Percentiles rank a stretch among this genome's conserved stretches.
Evolutionary conservation across 1,140 invertebrate species (phyloP).

Genomic region (Lerema accius): DNA sequence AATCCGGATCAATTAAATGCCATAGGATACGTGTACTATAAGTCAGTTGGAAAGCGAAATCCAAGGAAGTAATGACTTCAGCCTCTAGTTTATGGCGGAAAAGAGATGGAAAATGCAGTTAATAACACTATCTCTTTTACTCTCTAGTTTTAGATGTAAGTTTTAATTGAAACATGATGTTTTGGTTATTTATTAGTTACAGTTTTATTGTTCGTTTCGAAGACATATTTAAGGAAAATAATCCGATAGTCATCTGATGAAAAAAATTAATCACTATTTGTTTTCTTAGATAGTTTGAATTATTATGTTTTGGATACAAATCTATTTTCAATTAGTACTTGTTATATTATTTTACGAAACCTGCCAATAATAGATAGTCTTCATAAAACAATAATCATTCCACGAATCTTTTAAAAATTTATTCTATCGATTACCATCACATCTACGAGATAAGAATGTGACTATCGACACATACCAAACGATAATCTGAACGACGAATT

Average conservation of each 20-base stretch:
- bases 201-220: no score
- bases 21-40: slow-evolving; percentile 68
- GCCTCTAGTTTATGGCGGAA: slow-evolving; percentile 61
- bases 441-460: slow-evolving; percentile 2
- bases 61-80: slow-evolving; percentile 67
- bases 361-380: no score
- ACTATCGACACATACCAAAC: slow-evolving; percentile 9
- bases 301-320: no score
- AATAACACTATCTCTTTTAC: slow-evolving; percentile 35
- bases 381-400: no score
- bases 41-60: slow-evolving; percentile 65
- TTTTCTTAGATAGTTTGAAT: no score
- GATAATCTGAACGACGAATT: slow-evolving; percentile 4
- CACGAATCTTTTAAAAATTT: no score
- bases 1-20: slow-evolving; percentile 69
- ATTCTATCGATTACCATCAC: background rate
- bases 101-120: slow-evolving; percentile 38
- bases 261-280: no score
- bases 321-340: no score
- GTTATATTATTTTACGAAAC: no score
- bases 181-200: no score
- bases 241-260: no score
- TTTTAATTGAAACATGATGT: slow-evolving; percentile 45
- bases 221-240: no score
- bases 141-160: slow-evolving; percentile 33